These are phyloP conservation scores for Vulpes vulpes DNA, from an alignment of 2,113 vertebrate species.

Conservation along the genomic window DNA sequence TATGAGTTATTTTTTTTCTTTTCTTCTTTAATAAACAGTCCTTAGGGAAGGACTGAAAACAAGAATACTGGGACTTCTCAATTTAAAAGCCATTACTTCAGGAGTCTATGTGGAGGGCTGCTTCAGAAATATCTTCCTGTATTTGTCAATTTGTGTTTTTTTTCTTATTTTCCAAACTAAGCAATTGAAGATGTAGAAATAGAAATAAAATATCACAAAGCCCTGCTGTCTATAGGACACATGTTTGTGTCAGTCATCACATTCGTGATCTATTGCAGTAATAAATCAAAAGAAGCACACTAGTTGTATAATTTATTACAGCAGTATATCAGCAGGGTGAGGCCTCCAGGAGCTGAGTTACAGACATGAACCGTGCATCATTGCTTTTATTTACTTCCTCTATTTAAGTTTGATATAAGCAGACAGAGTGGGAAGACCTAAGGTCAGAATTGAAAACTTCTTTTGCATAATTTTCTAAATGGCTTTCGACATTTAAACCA, in stretches of 20 bases:
- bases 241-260: slow-evolving; percentile 71
- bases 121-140: background rate
- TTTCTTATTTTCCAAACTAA: slow-evolving; percentile 63
- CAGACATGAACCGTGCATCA: background rate
- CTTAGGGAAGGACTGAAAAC: slow-evolving; percentile 35
- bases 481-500: background rate
- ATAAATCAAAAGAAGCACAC: slow-evolving; percentile 72
- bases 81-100: slow-evolving; percentile 65
- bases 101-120: background rate
- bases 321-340: slow-evolving; percentile 59
- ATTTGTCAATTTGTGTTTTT: slow-evolving; percentile 62
- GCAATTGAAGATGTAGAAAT: slow-evolving; percentile 61
- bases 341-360: slow-evolving; percentile 18
- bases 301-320: slow-evolving; percentile 68
- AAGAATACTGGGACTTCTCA: slow-evolving; percentile 48
- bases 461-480: slow-evolving; percentile 40
- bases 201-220: slow-evolving; percentile 66
- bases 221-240: slow-evolving; percentile 64
- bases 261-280: slow-evolving; percentile 58
- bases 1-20: background rate
- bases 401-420: slow-evolving; percentile 61
- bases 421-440: background rate
- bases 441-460: background rate
- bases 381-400: slow-evolving; percentile 67
- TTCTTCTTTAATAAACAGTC: background rate